Evolutionary conservation across 1,140 invertebrate genomes (phyloP), one percentile per base, ranked within the genome.

Genomic region (Subanguina moxae): DNA sequence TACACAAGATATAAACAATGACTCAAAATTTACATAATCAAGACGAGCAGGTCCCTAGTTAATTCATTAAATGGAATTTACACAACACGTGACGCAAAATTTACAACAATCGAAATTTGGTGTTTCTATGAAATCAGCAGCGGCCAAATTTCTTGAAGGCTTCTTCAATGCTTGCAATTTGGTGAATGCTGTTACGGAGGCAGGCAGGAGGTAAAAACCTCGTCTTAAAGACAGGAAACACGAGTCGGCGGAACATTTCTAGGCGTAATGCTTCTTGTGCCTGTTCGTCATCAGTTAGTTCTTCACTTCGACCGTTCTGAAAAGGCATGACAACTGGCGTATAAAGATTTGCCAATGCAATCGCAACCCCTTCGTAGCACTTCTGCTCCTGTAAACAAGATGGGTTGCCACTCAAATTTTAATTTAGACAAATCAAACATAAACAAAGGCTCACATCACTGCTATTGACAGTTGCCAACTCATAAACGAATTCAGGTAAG

Each of bases 91-190:
- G 32, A 38, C 32, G 11, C 11, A 38, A 38, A 38, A 38, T 38
- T 38, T 3, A 38, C 32, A 38, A 38, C 11, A 11, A 38, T 11
- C 3, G 11, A 38, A 38, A 38, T 5, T 5, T 11, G 32, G 32
- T 38, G 32, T 38, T 38, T 11, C 11, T 38, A 38, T 5, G 11
- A 38, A 11, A 19, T 88, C 15, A 86, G 94, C 92, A 88, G 90
- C 78, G 89, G 88, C 56, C 84, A 93, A 65, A 89, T 90, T 27
- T 45, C 56, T 59, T 72, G 48, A 70, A 70, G 38, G 68, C 68
- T 62, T 70, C 13, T 62, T 72, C 52, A 63, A 57, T 70, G 46
- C 38, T 43, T 1, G 68, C 71, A 13, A 70, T 32, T 42, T 46
- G 32, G 25, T 70, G 38, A 71, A 70, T 38, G 23, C 3, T 19